Conservation (phyloP, 2,888 invertebrate species). For the Lasioglossum leucozonium region DNA sequence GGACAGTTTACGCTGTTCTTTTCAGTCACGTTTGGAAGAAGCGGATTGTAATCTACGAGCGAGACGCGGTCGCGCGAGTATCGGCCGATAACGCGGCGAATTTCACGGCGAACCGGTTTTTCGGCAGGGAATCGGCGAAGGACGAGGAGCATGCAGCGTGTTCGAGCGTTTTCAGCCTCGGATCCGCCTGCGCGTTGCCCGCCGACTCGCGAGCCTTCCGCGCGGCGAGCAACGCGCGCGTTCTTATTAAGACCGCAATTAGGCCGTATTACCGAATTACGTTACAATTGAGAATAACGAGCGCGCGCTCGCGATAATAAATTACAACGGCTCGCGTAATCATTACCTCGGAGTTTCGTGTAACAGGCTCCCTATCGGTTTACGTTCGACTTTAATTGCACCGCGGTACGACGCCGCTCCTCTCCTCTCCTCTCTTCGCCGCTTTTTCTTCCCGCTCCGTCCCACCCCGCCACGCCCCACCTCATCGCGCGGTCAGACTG, state of each 20-base stretch:
- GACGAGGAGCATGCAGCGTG: not conserved
- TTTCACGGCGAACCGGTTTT: constrained; percentile 48
- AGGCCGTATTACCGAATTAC: constrained; percentile 71
- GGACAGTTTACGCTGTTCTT: not conserved
- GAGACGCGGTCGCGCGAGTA: not conserved
- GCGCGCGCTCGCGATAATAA: constrained; percentile 69
- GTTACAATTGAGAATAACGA: constrained; percentile 71
- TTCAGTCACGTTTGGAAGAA: not conserved
- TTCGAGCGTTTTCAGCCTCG: not conserved
- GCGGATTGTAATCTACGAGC: not conserved
- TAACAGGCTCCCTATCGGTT: constrained; percentile 73
- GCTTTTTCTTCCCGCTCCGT: constrained; percentile 1
- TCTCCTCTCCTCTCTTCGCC: constrained; percentile 51
- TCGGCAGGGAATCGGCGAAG: constrained; percentile 4
- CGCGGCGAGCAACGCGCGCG: constrained; percentile 21
- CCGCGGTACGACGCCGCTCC: constrained; percentile 59
- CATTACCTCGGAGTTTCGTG: constrained; percentile 72
- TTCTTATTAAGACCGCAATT: constrained; percentile 70
- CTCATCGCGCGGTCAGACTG: constrained; percentile 43
- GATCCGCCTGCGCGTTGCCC: constrained; percentile 29
- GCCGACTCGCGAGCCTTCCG: too few relatives aligned
- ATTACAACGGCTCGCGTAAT: constrained; percentile 74
- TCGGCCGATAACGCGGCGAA: constrained; percentile 31
- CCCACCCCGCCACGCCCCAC: not conserved
- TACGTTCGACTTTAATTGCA: constrained; percentile 74